Conservation (phyloP, 2,888 invertebrate species). For the Athalia rosae region DNA sequence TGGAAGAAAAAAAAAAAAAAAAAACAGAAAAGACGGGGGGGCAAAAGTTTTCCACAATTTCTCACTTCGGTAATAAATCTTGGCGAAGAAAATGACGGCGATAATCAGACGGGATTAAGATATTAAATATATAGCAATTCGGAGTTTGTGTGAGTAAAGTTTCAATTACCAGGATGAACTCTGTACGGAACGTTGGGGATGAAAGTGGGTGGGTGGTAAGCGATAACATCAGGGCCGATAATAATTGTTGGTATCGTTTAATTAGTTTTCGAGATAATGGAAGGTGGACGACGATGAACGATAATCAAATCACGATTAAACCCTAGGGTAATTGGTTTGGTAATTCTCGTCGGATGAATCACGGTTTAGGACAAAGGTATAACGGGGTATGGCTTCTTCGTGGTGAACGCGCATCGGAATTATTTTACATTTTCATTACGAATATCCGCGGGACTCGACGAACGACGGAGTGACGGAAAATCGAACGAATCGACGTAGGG, state of each 20-base stretch:
- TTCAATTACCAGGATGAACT: conserved; percentile 13
- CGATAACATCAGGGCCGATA: conserved; percentile 10
- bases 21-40: not conserved
- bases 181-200: not conserved
- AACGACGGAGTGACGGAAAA: too few species aligned
- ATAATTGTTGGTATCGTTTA: conserved; percentile 32
- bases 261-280: conserved; percentile 26
- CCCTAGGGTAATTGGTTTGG: conserved; percentile 24
- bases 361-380: conserved; percentile 17
- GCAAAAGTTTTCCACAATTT: not conserved
- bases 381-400: conserved; percentile 11
- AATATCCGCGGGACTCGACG: not conserved
- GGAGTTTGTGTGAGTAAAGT: not conserved
- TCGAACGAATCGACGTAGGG: too few species aligned
- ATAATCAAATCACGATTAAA: conserved; percentile 22
- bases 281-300: not conserved
- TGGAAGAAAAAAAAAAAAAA: not conserved
- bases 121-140: too few species aligned
- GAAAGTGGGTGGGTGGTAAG: too few species aligned
- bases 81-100: not conserved
- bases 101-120: not conserved
- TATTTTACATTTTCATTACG: not conserved
- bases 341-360: conserved; percentile 1
- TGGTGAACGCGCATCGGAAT: not conserved
- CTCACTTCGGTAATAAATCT: not conserved